Evolutionary conservation across 1,140 invertebrate genomes (phyloP).

Genomic region (Cyrtorhinus lividipennis): DNA sequence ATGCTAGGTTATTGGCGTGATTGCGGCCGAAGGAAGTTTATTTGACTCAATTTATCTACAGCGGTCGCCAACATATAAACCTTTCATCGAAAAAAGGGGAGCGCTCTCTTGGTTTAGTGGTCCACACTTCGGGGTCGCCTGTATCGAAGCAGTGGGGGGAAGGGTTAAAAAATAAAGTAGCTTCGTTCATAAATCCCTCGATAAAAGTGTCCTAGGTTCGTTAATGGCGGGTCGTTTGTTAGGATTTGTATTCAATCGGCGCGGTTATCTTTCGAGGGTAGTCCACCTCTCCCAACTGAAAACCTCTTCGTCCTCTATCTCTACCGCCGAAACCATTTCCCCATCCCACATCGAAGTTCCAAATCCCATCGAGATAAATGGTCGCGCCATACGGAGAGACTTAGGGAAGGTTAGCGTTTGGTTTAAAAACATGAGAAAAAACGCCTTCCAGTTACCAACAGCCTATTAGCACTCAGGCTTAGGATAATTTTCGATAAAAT

Average conservation of each 20-base stretch:
- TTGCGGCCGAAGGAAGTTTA: too few species aligned
- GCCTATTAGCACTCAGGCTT: too few species aligned
- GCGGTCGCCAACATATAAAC: not conserved
- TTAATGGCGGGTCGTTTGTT: not conserved
- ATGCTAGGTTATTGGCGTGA: too few species aligned
- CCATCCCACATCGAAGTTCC: not conserved
- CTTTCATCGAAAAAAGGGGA: not conserved
- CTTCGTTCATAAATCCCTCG: not conserved
- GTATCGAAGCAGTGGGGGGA: not conserved
- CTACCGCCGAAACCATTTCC: not conserved
- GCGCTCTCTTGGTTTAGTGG: not conserved
- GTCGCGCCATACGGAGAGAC: not conserved
- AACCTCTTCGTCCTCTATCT: not conserved
- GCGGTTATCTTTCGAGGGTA: not conserved
- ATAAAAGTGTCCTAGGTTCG: not conserved
- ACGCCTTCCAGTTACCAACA: too few species aligned
- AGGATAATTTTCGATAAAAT: too few species aligned
- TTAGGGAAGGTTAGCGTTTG: not conserved
- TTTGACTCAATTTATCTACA: too few species aligned
- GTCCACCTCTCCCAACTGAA: not conserved
- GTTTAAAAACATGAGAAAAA: too few species aligned
- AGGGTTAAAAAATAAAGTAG: not conserved
- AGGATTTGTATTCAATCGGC: not conserved
- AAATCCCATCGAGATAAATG: not conserved
- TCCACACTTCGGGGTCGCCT: not conserved